Conservation (phyloP, 2,113 vertebrate species). For the Melanostigma gelatinosum region DNA sequence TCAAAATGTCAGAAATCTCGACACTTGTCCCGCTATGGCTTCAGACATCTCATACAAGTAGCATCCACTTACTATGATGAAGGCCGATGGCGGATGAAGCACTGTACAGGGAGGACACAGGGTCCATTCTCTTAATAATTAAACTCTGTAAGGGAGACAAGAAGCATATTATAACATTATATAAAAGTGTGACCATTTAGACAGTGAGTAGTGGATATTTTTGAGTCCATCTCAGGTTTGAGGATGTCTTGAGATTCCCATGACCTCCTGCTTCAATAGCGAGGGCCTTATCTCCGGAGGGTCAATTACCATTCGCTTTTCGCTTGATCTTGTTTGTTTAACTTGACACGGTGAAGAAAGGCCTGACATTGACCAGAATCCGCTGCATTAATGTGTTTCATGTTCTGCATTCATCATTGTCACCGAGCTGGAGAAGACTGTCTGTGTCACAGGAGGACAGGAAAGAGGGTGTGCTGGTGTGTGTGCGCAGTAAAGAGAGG, state of each 20-base stretch:
- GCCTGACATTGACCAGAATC: constrained; percentile 97
- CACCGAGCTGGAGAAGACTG: constrained; percentile 82
- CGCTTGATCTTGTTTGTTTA: constrained; percentile 99
- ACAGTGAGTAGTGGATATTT: constrained; percentile 36
- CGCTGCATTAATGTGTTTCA: constrained; percentile 97
- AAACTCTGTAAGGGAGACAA: constrained; percentile 27
- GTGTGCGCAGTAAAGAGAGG: constrained; percentile 12
- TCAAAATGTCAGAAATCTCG: constrained; percentile 65
- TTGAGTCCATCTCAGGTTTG: constrained; percentile 44
- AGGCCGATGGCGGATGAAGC: constrained; percentile 56
- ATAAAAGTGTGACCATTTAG: constrained; percentile 27
- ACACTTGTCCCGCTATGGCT: constrained; percentile 45
- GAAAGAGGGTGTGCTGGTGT: constrained; percentile 22
- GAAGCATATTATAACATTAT: constrained; percentile 13
- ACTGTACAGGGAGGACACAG: constrained; percentile 25
- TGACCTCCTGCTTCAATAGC: constrained; percentile 86
- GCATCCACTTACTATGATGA: constrained; percentile 62
- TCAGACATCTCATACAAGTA: constrained; percentile 58
- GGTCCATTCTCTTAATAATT: constrained; percentile 37
- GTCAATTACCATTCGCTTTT: constrained; percentile 94
- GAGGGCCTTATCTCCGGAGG: constrained; percentile 90
- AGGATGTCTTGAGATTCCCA: constrained; percentile 58
- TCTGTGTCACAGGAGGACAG: constrained; percentile 76
- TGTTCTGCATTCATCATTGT: constrained; percentile 99
- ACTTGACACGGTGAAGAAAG: constrained; percentile 99